A percentile compares a stretch with the other conserved stretches of the same genome.
Evolutionary conservation across 1,140 invertebrate genomes (phyloP).

Genomic region (Battus philenor): DNA sequence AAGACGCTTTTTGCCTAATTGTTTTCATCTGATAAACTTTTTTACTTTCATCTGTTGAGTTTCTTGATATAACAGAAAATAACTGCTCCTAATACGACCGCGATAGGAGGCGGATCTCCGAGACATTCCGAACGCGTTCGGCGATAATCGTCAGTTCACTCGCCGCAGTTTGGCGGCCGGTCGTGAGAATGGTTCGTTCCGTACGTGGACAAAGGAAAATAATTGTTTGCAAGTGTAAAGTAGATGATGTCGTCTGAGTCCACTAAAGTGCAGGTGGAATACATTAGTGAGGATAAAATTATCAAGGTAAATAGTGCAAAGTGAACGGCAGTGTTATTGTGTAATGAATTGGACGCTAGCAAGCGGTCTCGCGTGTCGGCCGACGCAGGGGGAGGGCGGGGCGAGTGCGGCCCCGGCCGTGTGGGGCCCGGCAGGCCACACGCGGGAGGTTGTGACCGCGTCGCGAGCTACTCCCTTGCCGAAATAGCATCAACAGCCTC

Average conservation of each 20-base stretch:
- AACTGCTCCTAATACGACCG: conserved; percentile 44
- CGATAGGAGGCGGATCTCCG: conserved; percentile 73
- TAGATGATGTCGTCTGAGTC: conserved; percentile 74
- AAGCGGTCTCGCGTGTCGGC: conserved; percentile 64
- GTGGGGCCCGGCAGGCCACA: conserved; percentile 70
- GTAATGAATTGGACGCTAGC: conserved; percentile 69
- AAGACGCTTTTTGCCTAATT: conserved; percentile 3
- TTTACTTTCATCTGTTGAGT: too few relatives aligned
- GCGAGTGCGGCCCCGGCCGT: conserved; percentile 68
- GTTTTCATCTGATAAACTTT: conserved; percentile 9
- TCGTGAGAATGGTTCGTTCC: conserved; percentile 69
- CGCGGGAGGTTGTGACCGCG: conserved; percentile 73
- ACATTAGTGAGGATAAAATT: conserved; percentile 68
- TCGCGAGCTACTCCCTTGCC: conserved; percentile 67
- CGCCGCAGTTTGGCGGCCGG: conserved; percentile 70
- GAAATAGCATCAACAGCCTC: conserved; percentile 56
- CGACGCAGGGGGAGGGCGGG: conserved; percentile 72
- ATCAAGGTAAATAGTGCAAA: conserved; percentile 60
- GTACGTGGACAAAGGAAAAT: conserved; percentile 62
- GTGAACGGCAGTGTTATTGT: conserved; percentile 63
- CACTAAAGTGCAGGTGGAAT: conserved; percentile 69
- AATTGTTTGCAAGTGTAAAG: conserved; percentile 56
- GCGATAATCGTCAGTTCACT: conserved; percentile 51
- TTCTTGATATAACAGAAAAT: conserved; percentile 23
- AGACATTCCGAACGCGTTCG: conserved; percentile 53